Conservation (phyloP, 2,888 invertebrate genomes). For the Synanthedon vespiformis region DNA sequence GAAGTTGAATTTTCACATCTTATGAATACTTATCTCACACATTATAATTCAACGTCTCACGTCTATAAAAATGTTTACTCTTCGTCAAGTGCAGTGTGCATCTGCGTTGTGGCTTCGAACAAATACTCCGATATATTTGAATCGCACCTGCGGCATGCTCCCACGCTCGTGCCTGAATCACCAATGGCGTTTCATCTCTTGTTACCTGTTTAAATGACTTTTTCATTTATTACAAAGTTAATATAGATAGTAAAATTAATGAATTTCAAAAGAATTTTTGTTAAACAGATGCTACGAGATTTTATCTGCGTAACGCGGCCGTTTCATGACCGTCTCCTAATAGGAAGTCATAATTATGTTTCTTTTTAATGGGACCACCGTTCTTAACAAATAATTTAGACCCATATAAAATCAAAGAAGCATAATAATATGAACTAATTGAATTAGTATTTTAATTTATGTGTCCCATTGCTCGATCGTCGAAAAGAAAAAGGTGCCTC, state of each 20-base stretch:
- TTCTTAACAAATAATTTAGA: background rate
- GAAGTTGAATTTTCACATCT: background rate
- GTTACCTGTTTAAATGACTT: background rate
- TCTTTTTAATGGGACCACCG: background rate
- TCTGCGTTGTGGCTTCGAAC: constrained; percentile 35
- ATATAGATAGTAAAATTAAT: too few species aligned
- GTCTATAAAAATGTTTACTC: too few species aligned
- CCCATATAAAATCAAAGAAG: too few species aligned
- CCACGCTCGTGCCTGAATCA: constrained; percentile 36
- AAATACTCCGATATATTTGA: constrained; percentile 30
- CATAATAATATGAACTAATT: too few species aligned
- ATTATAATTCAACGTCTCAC: too few species aligned
- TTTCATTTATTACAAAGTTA: too few species aligned
- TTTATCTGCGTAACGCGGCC: constrained; percentile 2
- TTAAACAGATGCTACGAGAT: background rate
- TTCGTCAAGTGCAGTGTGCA: constrained; percentile 13
- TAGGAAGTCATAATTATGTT: background rate
- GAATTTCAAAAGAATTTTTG: background rate
- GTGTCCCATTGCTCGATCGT: too few species aligned
- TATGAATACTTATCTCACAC: too few species aligned
- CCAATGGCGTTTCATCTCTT: constrained; percentile 11
- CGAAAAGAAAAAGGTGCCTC: too few species aligned
- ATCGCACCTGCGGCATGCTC: constrained; percentile 54
- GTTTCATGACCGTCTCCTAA: background rate
- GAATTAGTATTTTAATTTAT: too few species aligned